phyloP scores from a whole-genome alignment of 2,113 vertebrate species.

The Lepus europaeus region DNA sequence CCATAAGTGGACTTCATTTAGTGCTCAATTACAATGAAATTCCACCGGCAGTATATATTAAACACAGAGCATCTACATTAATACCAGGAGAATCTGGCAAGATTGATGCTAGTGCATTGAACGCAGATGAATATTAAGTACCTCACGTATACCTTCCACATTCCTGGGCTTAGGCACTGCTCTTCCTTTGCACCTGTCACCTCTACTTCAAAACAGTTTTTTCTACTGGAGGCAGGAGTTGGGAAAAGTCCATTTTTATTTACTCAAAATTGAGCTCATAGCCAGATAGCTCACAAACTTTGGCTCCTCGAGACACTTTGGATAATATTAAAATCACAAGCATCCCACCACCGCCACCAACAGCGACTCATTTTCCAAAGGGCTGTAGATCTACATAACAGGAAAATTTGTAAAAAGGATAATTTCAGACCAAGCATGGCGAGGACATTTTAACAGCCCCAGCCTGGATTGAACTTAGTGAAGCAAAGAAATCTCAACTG shows the following conservation, averaged over 20 bases:
- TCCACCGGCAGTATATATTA: constrained; percentile 84
- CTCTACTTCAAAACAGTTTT: constrained; percentile 67
- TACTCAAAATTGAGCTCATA: constrained; percentile 56
- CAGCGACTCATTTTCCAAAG: constrained; percentile 74
- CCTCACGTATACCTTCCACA: constrained; percentile 59
- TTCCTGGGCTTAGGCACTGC: constrained; percentile 57
- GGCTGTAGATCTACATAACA: constrained; percentile 73
- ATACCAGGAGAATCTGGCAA: constrained; percentile 75
- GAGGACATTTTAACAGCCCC: constrained; percentile 73
- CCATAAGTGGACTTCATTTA: constrained; percentile 83
- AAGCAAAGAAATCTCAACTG: constrained; percentile 50
- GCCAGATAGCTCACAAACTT: constrained; percentile 54
- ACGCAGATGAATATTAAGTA: constrained; percentile 82
- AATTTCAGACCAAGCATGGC: constrained; percentile 75
- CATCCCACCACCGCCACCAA: background rate
- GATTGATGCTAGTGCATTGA: constrained; percentile 82
- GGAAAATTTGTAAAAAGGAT: constrained; percentile 60
- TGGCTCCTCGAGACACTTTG: constrained; percentile 71
- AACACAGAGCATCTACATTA: constrained; percentile 75
- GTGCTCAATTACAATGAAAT: constrained; percentile 85
- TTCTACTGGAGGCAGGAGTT: constrained; percentile 62
- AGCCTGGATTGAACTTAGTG: constrained; percentile 68
- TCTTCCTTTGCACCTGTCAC: constrained; percentile 56
- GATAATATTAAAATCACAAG: constrained; percentile 68
- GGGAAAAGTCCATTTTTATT: constrained; percentile 59